Evolutionary conservation across 2,888 invertebrate genomes (phyloP).

Genomic region (Tholera decimalis): DNA sequence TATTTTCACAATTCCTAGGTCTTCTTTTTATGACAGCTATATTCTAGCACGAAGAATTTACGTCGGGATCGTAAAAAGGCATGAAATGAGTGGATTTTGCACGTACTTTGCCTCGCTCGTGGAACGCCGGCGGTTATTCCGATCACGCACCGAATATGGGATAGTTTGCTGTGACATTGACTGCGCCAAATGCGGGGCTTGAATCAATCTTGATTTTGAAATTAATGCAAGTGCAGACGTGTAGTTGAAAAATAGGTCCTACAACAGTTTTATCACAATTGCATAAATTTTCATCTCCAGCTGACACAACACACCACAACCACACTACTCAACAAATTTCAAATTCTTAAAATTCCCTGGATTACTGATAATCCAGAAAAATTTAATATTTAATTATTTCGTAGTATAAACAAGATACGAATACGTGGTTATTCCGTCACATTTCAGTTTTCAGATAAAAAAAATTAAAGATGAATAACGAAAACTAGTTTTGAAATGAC

Average conservation of each 20-base stretch:
- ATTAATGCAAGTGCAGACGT: constrained; percentile 23
- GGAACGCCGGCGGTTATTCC: constrained; percentile 55
- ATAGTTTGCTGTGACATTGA: constrained; percentile 65
- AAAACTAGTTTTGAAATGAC: too few species aligned
- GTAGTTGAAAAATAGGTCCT: too few species aligned
- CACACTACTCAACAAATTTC: too few species aligned
- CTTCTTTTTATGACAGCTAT: constrained; percentile 57
- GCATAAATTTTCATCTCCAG: neutral
- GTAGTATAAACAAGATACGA: too few species aligned
- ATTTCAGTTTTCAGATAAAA: too few species aligned
- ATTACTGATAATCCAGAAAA: too few species aligned
- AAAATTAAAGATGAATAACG: too few species aligned
- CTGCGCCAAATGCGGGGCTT: constrained; percentile 53
- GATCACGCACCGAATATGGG: constrained; percentile 63
- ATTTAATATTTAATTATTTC: too few species aligned
- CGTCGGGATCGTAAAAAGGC: constrained; percentile 63
- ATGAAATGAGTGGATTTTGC: constrained; percentile 65
- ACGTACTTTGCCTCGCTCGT: constrained; percentile 55
- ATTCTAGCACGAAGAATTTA: constrained; percentile 56
- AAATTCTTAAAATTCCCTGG: too few species aligned
- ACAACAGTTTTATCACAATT: too few species aligned
- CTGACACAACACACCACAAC: too few species aligned
- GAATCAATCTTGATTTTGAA: constrained; percentile 58
- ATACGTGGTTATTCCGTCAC: too few species aligned
- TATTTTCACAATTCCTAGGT: constrained; percentile 43